These are phyloP conservation scores for Pseudoips prasinana DNA, from an alignment of 2,888 invertebrate species.

Conservation along the genomic window DNA sequence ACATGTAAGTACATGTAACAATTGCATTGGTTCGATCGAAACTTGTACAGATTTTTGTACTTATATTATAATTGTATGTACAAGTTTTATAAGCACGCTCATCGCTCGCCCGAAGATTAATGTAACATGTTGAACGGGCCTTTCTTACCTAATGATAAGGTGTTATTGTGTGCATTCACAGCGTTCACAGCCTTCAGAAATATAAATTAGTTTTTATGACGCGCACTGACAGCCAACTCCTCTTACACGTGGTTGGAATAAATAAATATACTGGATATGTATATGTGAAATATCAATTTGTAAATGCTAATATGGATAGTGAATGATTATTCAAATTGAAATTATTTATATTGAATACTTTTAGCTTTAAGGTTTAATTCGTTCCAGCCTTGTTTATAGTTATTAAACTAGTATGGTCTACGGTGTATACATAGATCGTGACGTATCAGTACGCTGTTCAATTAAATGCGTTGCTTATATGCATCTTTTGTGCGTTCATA, in stretches of 20 bases:
- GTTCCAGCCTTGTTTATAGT: no score
- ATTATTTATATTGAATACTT: no score
- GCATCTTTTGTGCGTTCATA: slow-evolving; percentile 32
- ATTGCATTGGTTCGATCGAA: slow-evolving; percentile 37
- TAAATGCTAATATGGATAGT: no score
- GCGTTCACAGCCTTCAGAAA: slow-evolving; percentile 34
- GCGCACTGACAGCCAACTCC: slow-evolving; percentile 26
- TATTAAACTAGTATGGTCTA: no score
- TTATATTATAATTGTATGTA: slow-evolving; percentile 31
- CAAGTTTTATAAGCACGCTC: slow-evolving; percentile 25
- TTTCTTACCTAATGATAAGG: slow-evolving; percentile 32
- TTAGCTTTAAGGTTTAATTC: no score
- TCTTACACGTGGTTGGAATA: slow-evolving; percentile 10
- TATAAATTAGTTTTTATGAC: slow-evolving; percentile 26
- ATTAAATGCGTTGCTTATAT: no score
- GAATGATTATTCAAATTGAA: no score
- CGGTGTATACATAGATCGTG: no score
- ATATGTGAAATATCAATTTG: no score
- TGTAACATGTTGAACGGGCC: slow-evolving; percentile 12
- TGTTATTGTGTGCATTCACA: slow-evolving; percentile 32
- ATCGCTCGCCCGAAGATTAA: slow-evolving; percentile 38
- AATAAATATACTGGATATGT: no score
- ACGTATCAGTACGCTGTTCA: no score
- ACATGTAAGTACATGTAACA: no score
- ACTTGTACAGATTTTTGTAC: slow-evolving; percentile 32